These are phyloP conservation scores for Nymphalis urticae DNA, from an alignment of 2,888 invertebrate genomes.

Conservation along the genomic window DNA sequence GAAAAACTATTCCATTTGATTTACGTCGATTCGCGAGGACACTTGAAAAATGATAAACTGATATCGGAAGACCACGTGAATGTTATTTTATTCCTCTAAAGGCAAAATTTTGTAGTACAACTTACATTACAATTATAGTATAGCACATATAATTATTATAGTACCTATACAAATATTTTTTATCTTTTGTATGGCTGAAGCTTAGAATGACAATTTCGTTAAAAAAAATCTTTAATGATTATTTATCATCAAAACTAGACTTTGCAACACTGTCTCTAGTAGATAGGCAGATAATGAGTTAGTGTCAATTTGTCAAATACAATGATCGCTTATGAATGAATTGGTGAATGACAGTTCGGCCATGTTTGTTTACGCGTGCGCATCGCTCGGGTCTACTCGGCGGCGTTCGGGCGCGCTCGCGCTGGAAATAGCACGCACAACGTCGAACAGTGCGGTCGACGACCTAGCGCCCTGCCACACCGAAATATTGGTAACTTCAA, in stretches of 20 bases:
- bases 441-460: conserved; percentile 73
- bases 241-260: conserved; percentile 1
- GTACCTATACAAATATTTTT: background rate
- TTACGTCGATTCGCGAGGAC: too few species aligned
- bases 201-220: background rate
- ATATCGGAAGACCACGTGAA: too few species aligned
- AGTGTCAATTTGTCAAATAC: conserved; percentile 69
- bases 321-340: conserved; percentile 78
- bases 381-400: conserved; percentile 67
- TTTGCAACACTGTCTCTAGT: conserved; percentile 38
- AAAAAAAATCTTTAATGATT: background rate
- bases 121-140: too few species aligned
- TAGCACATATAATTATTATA: too few species aligned
- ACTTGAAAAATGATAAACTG: too few species aligned
- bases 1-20: too few species aligned
- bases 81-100: too few species aligned
- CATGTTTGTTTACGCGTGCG: conserved; percentile 79
- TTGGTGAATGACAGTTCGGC: conserved; percentile 79
- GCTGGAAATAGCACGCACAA: conserved; percentile 78
- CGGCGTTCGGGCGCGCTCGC: conserved; percentile 62
- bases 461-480: conserved; percentile 73
- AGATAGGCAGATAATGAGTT: conserved; percentile 54
- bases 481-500: conserved; percentile 73
- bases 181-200: background rate
- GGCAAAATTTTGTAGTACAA: too few species aligned